Conservation (phyloP, 2,113 vertebrate species). For the Leiothrix lutea region DNA sequence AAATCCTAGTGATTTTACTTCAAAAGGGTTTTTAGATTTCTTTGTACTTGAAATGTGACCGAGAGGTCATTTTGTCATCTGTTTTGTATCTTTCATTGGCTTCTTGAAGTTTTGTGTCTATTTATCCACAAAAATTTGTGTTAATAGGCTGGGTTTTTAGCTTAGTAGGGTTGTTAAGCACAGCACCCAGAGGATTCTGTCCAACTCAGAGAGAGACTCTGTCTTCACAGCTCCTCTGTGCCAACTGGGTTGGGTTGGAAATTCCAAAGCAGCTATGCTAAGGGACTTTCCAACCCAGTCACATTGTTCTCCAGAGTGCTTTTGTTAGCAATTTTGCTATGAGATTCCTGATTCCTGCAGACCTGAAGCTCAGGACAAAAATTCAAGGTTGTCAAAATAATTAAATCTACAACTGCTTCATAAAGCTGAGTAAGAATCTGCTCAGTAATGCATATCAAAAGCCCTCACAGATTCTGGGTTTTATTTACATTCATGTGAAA, state of each 20-base stretch:
- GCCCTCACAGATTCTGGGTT: background rate
- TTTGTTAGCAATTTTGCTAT: background rate
- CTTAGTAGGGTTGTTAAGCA: background rate
- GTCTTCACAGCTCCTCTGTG: background rate
- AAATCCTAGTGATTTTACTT: background rate
- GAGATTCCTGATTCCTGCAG: background rate
- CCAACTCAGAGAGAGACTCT: background rate
- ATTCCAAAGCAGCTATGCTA: background rate
- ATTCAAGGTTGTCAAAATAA: background rate
- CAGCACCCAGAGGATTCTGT: background rate
- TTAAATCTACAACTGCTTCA: background rate
- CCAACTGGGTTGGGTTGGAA: background rate
- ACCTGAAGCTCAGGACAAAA: background rate
- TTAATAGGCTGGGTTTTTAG: background rate
- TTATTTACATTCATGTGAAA: background rate
- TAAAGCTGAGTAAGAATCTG: background rate
- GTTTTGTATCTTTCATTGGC: background rate
- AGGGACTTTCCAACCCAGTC: background rate
- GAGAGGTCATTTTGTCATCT: background rate
- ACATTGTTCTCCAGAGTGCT: background rate
- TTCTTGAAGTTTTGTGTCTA: background rate
- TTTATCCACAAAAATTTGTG: background rate
- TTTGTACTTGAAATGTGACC: background rate
- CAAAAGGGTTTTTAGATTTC: background rate
- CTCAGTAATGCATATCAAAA: background rate